Percentiles rank a stretch among this genome's conserved stretches.
phyloP scores from a whole-genome alignment of 2,797 vertebrate species.

The Psittacula echo region DNA sequence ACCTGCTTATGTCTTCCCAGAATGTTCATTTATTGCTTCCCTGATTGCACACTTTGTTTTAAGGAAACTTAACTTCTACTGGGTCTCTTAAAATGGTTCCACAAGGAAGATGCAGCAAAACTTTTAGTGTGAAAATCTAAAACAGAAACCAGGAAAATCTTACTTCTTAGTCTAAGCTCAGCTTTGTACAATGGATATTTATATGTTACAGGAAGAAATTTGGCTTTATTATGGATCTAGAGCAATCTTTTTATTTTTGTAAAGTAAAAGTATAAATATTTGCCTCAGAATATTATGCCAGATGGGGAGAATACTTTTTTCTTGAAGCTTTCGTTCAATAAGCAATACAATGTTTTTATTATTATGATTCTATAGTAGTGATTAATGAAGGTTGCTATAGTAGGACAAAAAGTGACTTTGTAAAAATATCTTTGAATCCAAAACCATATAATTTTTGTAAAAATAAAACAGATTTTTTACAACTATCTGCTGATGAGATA shows the following conservation, averaged over 20 bases:
- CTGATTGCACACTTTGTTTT: conserved; percentile 47
- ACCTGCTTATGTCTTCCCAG: not conserved
- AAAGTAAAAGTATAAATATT: not conserved
- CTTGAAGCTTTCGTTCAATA: not conserved
- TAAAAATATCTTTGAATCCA: not conserved
- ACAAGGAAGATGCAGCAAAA: not conserved
- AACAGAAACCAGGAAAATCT: not conserved
- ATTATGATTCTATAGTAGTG: not conserved
- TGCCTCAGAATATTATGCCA: not conserved
- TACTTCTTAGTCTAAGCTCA: not conserved
- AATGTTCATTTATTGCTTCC: conserved; percentile 38
- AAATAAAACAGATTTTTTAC: not conserved
- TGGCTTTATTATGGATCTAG: not conserved
- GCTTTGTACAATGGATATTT: not conserved
- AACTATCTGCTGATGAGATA: not conserved
- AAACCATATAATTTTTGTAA: not conserved
- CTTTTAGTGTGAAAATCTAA: not conserved
- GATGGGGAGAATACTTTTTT: not conserved
- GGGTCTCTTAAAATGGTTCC: not conserved
- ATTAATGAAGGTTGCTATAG: not conserved
- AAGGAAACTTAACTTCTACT: conserved; percentile 11
- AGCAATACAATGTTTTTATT: not conserved
- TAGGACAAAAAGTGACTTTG: not conserved
- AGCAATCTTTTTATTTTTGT: not conserved
- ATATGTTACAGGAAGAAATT: not conserved